Base-by-base conservation (phyloP, 2,113 vertebrate species). In the Ranitomeya imitator region DNA sequence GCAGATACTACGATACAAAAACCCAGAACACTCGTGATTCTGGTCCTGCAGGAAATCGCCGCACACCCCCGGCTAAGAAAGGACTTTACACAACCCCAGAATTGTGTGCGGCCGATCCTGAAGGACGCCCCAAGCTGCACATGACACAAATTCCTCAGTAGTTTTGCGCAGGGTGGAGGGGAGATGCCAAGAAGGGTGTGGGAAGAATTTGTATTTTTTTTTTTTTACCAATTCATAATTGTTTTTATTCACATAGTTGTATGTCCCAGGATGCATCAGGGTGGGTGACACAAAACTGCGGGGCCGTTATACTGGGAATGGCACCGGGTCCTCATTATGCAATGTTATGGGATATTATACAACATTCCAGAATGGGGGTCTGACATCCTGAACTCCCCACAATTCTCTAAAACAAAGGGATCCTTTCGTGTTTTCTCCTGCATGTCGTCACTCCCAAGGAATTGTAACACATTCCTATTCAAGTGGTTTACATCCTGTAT, bases 21-120 rank as follows among this genome's bases (percentile, higher is more conserved):
- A 52, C 23, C 8, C 10, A 37, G 55, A 80, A 37, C 21, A 23
- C 6, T 54, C 16, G 11, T 54, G 5, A 31, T 26, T 31, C 23
- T 67, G n/a, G 19, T 77, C 9, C 65, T 54, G 85, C 85, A 67
- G 85, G 74, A 86, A 86, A 79, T 65, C 67, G 76, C 85, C 16
- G 59, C 45, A 3, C 59, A 86, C 85, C 85, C 51, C 74, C 31
- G 85, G 85, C 85, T 54, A 54, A n/a, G 67, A 71, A 61, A 59
- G 16, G 14, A 18, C 71, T 55, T 51, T 45, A 77, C 78, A 79
- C 85, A 86, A 78, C 78, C 15, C 59, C 16, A 61, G 84, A 63
- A 78, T 63, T 86, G 73, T 86, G 14, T 60, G 67, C 57, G n/a
- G 69, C 85, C 63, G 37, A 59, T 86, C 19, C 21, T 60, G 73